A percentile compares a stretch with the other conserved stretches of the same genome.
Evolutionary conservation across 2,797 vertebrate genomes (phyloP).

Genomic region (Anguilla pacifica): DNA sequence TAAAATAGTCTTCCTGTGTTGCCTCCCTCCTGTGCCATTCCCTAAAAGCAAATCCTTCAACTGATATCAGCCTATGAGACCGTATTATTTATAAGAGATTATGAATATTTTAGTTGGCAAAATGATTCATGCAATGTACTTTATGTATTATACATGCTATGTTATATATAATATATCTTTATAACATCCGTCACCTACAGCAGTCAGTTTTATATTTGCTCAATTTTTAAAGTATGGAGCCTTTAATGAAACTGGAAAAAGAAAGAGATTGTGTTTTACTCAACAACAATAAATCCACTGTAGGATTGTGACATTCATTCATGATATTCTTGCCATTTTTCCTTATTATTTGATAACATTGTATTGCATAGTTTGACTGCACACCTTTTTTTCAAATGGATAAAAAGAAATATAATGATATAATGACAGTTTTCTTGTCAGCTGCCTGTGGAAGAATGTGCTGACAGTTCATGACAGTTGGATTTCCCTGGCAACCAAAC

Average conservation of each 20-base stretch:
- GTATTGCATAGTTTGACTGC: not conserved
- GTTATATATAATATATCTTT: slow-evolving; percentile 13
- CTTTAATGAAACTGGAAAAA: not conserved
- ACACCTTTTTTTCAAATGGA: not conserved
- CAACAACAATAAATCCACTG: not conserved
- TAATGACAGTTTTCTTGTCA: slow-evolving; percentile 45
- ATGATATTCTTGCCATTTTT: not conserved
- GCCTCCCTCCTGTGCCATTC: not conserved
- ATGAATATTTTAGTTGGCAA: slow-evolving; percentile 11
- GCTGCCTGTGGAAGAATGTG: slow-evolving; percentile 98
- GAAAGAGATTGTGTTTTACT: not conserved
- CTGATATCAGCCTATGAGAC: slow-evolving; percentile 10
- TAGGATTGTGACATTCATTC: not conserved
- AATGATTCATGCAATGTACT: slow-evolving; percentile 7
- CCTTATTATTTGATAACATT: not conserved
- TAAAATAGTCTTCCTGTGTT: not conserved
- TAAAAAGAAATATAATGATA: slow-evolving; percentile 40
- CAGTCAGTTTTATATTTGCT: not conserved
- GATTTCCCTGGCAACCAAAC: slow-evolving; percentile 95
- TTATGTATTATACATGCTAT: slow-evolving; percentile 23
- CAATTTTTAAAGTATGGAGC: slow-evolving; percentile 16
- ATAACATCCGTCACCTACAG: not conserved
- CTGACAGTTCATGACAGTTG: slow-evolving; percentile 97
- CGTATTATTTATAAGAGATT: not conserved
- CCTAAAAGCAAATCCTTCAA: slow-evolving; percentile 5